These are phyloP conservation scores for Hypomecis punctinalis DNA, from an alignment of 2,888 invertebrate species.

Conservation along the genomic window DNA sequence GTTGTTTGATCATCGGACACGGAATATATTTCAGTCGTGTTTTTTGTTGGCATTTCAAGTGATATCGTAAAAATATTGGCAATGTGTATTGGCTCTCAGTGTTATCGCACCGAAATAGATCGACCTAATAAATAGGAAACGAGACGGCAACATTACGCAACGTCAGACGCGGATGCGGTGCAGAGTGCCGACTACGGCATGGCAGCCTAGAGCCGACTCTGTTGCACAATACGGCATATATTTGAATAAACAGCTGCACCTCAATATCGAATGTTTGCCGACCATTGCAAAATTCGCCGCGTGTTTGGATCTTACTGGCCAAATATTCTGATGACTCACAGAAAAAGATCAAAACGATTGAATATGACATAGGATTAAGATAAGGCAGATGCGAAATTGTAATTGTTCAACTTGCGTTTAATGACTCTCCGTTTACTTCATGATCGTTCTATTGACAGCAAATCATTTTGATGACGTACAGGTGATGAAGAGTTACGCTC, in stretches of 20 bases:
- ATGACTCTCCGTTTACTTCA: too few species aligned
- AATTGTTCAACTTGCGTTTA: too few species aligned
- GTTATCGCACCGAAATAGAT: constrained; percentile 72
- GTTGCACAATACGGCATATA: constrained; percentile 63
- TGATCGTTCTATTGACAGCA: too few species aligned
- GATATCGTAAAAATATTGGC: constrained; percentile 65
- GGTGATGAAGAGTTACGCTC: too few species aligned
- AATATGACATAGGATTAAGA: too few species aligned
- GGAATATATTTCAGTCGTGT: constrained; percentile 1
- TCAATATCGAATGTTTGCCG: constrained; percentile 26
- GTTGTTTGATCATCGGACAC: constrained; percentile 5
- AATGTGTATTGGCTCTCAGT: constrained; percentile 51
- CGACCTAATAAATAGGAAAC: constrained; percentile 77
- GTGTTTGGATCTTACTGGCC: constrained; percentile 5
- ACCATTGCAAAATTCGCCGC: constrained; percentile 19
- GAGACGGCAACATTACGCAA: constrained; percentile 68
- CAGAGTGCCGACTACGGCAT: not conserved
- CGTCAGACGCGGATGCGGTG: constrained; percentile 61
- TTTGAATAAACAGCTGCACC: constrained; percentile 47
- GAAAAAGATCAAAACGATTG: not conserved
- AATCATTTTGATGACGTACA: too few species aligned
- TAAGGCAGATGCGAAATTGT: too few species aligned
- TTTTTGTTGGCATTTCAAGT: constrained; percentile 46
- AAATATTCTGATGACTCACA: constrained; percentile 1
- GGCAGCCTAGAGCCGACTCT: constrained; percentile 44